Conservation (phyloP, 53 echinoderm and acorn worm genomes). For the Hippasteria phrygiana region DNA sequence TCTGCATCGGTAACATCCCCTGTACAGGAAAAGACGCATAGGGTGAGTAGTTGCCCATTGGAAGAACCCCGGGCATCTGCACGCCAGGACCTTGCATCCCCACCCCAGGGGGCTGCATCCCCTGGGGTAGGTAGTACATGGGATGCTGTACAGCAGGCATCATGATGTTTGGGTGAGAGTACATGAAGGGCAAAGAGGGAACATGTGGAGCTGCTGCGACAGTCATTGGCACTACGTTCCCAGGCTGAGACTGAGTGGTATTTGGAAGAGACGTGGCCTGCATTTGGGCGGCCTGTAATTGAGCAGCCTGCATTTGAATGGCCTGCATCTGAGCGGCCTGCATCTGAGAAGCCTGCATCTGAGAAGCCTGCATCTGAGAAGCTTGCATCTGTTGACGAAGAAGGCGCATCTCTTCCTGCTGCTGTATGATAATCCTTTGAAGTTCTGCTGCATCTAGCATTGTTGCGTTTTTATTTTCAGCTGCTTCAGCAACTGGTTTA, state of each 20-base stretch:
- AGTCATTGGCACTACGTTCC: conserved; percentile 36
- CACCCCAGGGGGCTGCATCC: conserved; percentile 64
- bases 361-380: conserved; percentile 66
- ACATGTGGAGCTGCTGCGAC: conserved; percentile 41
- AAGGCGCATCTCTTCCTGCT: conserved; percentile 82
- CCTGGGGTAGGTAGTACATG: conserved; percentile 85
- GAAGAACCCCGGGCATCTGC: conserved; percentile 71
- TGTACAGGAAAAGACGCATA: conserved; percentile 87
- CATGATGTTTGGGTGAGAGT: conserved; percentile 77
- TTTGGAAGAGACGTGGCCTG: conserved; percentile 15
- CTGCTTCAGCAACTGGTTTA: conserved; percentile 33
- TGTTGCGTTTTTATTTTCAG: conserved; percentile 73
- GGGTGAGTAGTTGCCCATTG: conserved; percentile 69
- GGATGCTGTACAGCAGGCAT: conserved; percentile 81
- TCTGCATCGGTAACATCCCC: conserved; percentile 71
- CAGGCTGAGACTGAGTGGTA: conserved; percentile 26
- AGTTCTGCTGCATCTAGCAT: conserved; percentile 75
- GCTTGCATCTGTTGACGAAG: conserved; percentile 84
- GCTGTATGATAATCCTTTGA: conserved; percentile 82
- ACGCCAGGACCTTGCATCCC: conserved; percentile 73
- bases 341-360: conserved; percentile 40
- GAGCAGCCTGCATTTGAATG: conserved; percentile 26
- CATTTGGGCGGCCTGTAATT: conserved; percentile 13
- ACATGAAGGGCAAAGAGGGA: conserved; percentile 77
- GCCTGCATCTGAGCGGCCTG: conserved; percentile 46